Base-by-base conservation (phyloP, 2,888 invertebrate genomes). In the Heptascelio sp. region DNA sequence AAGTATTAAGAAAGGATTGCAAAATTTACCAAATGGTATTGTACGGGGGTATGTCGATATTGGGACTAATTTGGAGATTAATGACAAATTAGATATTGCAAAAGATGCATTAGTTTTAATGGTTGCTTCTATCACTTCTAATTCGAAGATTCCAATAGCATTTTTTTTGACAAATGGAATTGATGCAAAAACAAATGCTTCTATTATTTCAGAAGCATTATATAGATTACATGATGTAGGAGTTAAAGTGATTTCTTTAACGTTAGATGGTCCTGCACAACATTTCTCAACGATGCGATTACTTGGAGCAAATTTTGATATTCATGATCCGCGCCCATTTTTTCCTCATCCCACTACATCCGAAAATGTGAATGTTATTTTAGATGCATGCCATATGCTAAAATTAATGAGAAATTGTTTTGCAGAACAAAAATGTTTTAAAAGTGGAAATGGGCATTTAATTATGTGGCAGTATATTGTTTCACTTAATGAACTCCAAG, bases 41-140 rank as follows among this genome's bases (percentile, higher is more conserved):
- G 51, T 79, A 34, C 72, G 68, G 59, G 86, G 87, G 3, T 79
- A 84, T 65, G 68, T 87, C 13, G 83, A 85, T 49, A 55, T 84
- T 62, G 84, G 87, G 2, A 11, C 3, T 13, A 37, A 11, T 37
- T n/a, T n/a, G n/a, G n/a, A n/a, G n/a, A n/a, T n/a, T n/a, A 30
- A 30, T 30, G 30, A 30, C 8, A 30, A 8, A 6, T 8, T 6
- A 30, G 5, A 6, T 30, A 30, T 30, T 4, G 72, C 79, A 17
- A 80, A 67, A 65, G 75, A 77, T 67, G 77, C 77, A 11, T 67
- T 83, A 34, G 83, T 71, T 19, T 21, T 80, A 4, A 70, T 79
- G 78, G 62, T 73, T 9, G 68, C 79, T 13, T 17, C 59, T 0
- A 11, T 84, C 3, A 51, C 59, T 21, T 30, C 51, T 25, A 73